Conservation (phyloP, 2,113 vertebrate genomes). For the Shinisaurus crocodilurus region DNA sequence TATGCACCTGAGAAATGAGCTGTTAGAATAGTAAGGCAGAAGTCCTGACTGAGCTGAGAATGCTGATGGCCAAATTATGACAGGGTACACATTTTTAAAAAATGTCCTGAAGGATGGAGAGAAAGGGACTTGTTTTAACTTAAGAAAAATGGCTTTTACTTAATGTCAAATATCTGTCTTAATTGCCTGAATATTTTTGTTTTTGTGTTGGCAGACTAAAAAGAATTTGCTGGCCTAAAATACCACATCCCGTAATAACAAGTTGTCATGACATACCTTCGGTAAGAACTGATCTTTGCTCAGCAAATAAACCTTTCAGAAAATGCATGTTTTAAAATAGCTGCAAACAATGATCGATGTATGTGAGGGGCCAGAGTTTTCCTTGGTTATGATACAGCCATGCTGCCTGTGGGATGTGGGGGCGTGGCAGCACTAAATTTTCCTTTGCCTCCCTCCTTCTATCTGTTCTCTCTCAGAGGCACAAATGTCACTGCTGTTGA, state of each 20-base stretch:
- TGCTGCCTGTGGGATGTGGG: no score
- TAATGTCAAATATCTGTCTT: not conserved
- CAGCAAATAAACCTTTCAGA: constrained; percentile 4
- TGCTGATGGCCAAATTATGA: not conserved
- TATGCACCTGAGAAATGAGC: constrained; percentile 2
- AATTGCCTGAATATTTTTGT: not conserved
- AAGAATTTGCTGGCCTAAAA: constrained; percentile 74
- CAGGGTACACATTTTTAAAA: not conserved
- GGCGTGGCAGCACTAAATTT: not conserved
- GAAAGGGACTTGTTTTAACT: not conserved
- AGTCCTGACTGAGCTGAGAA: not conserved
- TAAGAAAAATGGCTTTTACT: not conserved
- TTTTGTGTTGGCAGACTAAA: constrained; percentile 66
- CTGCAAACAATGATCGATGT: not conserved
- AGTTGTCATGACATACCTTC: constrained; percentile 29
- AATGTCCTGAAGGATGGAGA: not conserved
- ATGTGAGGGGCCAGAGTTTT: not conserved
- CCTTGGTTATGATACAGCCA: not conserved
- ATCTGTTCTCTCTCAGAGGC: not conserved
- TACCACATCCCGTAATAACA: constrained; percentile 77
- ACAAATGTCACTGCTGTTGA: no score
- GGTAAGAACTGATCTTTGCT: constrained; percentile 68
- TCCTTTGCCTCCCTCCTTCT: not conserved
- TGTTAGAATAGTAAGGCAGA: not conserved
- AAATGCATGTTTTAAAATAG: not conserved